Conservation (phyloP, 2,888 invertebrate genomes). For the Branchellion lobata region DNA sequence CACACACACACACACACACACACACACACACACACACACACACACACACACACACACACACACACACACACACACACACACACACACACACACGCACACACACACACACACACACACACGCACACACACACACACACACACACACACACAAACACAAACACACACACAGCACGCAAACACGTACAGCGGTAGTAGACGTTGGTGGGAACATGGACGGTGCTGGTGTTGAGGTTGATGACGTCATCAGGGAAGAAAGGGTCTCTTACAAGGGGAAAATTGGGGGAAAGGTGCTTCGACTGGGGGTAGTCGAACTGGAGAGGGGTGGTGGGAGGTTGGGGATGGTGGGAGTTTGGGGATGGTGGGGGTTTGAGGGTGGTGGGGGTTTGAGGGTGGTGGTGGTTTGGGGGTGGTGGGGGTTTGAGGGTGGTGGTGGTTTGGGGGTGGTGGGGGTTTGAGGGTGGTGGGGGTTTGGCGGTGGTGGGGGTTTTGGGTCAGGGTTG, state of each 20-base stretch:
- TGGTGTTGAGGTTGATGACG: slow-evolving; percentile 70
- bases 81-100: no score
- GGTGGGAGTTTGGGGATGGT: background rate
- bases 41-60: no score
- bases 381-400: background rate
- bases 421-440: background rate
- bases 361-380: background rate
- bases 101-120: no score
- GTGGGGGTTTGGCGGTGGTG: background rate
- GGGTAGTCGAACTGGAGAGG: slow-evolving; percentile 66
- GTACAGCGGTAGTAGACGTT: slow-evolving; percentile 81
- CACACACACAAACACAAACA: no score
- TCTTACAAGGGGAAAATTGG: slow-evolving; percentile 56
- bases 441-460: background rate
- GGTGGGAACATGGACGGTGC: slow-evolving; percentile 86
- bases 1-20: no score
- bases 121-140: no score
- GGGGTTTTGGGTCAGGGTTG: background rate
- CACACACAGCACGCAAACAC: no score
- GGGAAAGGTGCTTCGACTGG: slow-evolving; percentile 77
- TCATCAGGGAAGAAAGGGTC: slow-evolving; percentile 76
- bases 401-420: background rate
- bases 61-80: no score
- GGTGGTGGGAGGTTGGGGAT: background rate
- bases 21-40: no score